A percentile compares a stretch with the other conserved stretches of the same genome.
These are phyloP conservation scores for Lipophrys pholis DNA, from an alignment of 2,113 vertebrate species.

Conservation along the genomic window DNA sequence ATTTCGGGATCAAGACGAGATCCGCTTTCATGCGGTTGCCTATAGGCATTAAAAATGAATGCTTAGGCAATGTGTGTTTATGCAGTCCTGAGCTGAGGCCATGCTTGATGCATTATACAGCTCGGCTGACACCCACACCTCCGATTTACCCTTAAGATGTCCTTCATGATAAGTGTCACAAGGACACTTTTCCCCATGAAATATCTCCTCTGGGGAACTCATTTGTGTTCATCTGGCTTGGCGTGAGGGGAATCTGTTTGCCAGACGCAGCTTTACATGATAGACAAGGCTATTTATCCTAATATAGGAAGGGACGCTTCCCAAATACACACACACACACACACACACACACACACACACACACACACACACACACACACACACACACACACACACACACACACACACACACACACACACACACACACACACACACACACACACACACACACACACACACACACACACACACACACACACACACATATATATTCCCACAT, in stretches of 20 bases:
- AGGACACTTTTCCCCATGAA: conserved; percentile 49
- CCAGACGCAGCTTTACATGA: conserved; percentile 63
- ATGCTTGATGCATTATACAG: conserved; percentile 31
- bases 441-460: too few species aligned
- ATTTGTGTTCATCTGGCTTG: conserved; percentile 78
- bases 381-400: too few species aligned
- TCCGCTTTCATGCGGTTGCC: conserved; percentile 17
- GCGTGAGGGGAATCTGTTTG: conserved; percentile 72
- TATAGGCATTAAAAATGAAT: conserved; percentile 8
- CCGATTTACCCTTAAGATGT: conserved; percentile 53
- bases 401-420: not conserved
- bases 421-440: not conserved
- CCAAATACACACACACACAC: conserved; percentile 9
- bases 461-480: too few species aligned
- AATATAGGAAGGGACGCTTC: conserved; percentile 46
- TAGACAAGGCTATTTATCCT: conserved; percentile 75
- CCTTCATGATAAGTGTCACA: conserved; percentile 67
- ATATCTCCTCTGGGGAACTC: conserved; percentile 68
- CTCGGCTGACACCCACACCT: conserved; percentile 32
- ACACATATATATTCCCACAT: too few species aligned
- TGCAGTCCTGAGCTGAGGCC: not conserved
- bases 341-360: not conserved
- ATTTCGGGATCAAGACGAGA: conserved; percentile 23
- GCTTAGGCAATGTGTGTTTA: conserved; percentile 9
- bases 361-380: too few species aligned